Evolutionary conservation across 2,888 invertebrate genomes (phyloP), one percentile per base, ranked within the genome.

Genomic region (Patella depressa): DNA sequence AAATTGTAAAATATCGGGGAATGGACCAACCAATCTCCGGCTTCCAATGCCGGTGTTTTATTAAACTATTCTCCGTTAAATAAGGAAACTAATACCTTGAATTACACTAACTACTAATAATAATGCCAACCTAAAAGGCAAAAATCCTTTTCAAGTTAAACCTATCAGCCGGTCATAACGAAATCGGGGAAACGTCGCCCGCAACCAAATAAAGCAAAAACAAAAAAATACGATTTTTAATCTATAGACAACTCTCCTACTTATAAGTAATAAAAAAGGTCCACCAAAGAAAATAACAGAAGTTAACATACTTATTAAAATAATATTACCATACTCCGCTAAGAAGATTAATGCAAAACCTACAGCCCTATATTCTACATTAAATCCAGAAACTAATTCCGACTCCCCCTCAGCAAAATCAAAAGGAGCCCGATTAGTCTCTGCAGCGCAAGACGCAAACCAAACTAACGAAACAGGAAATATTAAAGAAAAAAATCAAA

Each of bases 371-470:
- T 95, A 95, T 82, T 96, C 95, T 84, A 95, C 92, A 94, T 95
- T 95, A 95, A 95, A 95, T 0, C 95, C 95, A 2, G 95, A 95
- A 84, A 95, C 95, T 92, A 95, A 93, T 84, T 96, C 95, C 80
- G 95, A 95, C 85, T 95, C 95, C 0, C 95, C 95, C 77, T 95
- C 95, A 75, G 95, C 94, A 94, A 95, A 95, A 94, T 95, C 91
- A 82, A 91, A 91, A 17, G 91, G 89, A 73, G 91, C 88, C 57
- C 91, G 92, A 83, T 91, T 91, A 53, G 90, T 87, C 79, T 92
- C 92, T 14, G 89, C 89, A 71, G 91, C 76, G 24, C 80, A 76
- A 17, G 80, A 80, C 73, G 90, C 82, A 81, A 90, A 84, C 80
- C 89, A 90, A 75, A 88, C 83, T n/a, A 85, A 73, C 65, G 87